A percentile compares a stretch with the other conserved stretches of the same genome.
Conservation (phyloP, 2,888 invertebrate genomes). For the Candidula unifasciata region DNA sequence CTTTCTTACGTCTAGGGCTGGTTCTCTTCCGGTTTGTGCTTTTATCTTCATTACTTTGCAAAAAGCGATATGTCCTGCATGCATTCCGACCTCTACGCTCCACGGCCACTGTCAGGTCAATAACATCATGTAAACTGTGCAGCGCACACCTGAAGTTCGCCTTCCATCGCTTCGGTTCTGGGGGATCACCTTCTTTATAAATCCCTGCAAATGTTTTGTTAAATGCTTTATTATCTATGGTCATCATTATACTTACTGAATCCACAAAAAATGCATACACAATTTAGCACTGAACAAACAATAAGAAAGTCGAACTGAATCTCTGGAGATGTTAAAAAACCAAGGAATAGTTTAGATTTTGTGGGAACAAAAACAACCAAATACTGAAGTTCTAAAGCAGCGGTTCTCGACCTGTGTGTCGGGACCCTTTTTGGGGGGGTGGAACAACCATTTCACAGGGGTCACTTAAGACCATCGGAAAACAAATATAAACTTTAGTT, state of each 20-base stretch:
- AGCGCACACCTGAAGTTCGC: constrained; percentile 76
- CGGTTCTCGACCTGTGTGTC: no score
- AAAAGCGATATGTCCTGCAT: constrained; percentile 69
- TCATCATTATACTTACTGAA: background rate
- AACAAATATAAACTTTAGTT: no score
- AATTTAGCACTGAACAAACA: no score
- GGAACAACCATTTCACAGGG: no score
- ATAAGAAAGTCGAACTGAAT: no score
- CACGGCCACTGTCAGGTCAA: constrained; percentile 60
- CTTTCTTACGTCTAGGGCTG: constrained; percentile 37
- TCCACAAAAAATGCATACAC: no score
- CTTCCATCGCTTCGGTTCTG: constrained; percentile 70
- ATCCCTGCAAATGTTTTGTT: constrained; percentile 59
- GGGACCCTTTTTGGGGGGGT: no score
- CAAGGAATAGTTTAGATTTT: no score
- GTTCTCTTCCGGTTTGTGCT: constrained; percentile 31
- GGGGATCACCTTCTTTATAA: constrained; percentile 62
- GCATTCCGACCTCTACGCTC: constrained; percentile 69
- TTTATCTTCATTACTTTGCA: constrained; percentile 56
- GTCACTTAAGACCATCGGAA: no score
- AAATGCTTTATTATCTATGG: background rate
- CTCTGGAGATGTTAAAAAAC: no score
- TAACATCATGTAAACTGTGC: constrained; percentile 73
- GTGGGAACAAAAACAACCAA: no score
- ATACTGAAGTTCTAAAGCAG: no score